These are phyloP conservation scores for Linnaemya tessellans DNA, from an alignment of 2,888 invertebrate genomes.

Conservation along the genomic window DNA sequence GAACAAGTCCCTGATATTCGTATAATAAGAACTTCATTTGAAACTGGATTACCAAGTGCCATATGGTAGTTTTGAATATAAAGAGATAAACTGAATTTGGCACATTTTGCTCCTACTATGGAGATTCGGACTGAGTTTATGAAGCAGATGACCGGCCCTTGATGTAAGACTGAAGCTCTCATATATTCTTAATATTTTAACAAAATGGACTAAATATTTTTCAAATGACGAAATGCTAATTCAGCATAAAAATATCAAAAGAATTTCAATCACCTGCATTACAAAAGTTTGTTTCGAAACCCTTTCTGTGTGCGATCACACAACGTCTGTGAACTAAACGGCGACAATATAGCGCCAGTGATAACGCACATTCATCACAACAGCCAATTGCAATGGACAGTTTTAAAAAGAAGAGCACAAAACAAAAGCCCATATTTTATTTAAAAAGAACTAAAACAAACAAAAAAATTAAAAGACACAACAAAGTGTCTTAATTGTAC, in stretches of 20 bases:
- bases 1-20: too few relatives aligned
- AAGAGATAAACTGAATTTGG: too few relatives aligned
- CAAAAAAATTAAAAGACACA: conserved; percentile 70
- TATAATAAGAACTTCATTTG: too few relatives aligned
- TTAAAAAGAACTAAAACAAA: conserved; percentile 76
- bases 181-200: too few relatives aligned
- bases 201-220: too few relatives aligned
- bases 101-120: too few relatives aligned
- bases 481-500: conserved; percentile 44
- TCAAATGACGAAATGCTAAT: too few relatives aligned
- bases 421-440: conserved; percentile 71
- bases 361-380: conserved; percentile 64
- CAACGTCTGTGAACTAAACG: conserved; percentile 5
- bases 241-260: neutral
- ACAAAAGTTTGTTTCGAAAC: neutral
- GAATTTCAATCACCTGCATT: neutral
- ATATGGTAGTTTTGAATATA: too few relatives aligned
- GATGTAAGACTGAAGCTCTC: too few relatives aligned
- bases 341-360: conserved; percentile 69
- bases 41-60: too few relatives aligned
- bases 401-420: neutral
- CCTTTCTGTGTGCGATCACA: conserved; percentile 8
- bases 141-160: too few relatives aligned
- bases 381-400: neutral
- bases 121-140: too few relatives aligned